A percentile compares a stretch with the other conserved stretches of the same genome.
Conservation (phyloP, 2,113 vertebrate species). For the Aegotheles bennettii region DNA sequence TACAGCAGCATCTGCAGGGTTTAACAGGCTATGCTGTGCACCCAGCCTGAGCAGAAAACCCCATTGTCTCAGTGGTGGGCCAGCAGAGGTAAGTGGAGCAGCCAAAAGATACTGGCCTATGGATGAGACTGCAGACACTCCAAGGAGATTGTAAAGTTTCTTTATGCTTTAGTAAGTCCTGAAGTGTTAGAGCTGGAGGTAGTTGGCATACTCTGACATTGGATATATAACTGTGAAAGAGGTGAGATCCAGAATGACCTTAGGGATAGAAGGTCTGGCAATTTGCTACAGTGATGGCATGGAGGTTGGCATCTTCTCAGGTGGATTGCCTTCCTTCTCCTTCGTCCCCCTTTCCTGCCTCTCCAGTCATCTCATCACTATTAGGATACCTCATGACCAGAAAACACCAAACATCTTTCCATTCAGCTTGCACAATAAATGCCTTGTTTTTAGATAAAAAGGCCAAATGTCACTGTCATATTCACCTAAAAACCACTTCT, state of each 20-base stretch:
- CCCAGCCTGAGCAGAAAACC: not conserved
- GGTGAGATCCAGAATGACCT: not conserved
- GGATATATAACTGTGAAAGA: not conserved
- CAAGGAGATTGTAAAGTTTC: not conserved
- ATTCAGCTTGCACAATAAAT: not conserved
- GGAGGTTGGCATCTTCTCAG: not conserved
- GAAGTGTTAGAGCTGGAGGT: not conserved
- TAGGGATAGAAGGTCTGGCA: not conserved
- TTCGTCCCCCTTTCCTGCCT: not conserved
- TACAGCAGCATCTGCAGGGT: accelerated
- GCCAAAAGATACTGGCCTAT: not conserved
- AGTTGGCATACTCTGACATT: not conserved
- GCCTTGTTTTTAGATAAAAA: not conserved
- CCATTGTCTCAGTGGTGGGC: not conserved
- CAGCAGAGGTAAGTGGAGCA: not conserved
- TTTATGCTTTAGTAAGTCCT: not conserved
- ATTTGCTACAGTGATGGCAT: not conserved
- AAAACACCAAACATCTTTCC: not conserved
- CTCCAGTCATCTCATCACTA: not conserved
- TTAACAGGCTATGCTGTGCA: accelerated
- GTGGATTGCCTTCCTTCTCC: not conserved
- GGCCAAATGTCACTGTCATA: not conserved
- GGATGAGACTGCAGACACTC: not conserved
- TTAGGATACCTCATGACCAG: not conserved
- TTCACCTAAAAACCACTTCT: not conserved